Evolutionary conservation across 2,888 invertebrate species (phyloP), one percentile per base, ranked within the genome.

Genomic region (Brenthis daphne): DNA sequence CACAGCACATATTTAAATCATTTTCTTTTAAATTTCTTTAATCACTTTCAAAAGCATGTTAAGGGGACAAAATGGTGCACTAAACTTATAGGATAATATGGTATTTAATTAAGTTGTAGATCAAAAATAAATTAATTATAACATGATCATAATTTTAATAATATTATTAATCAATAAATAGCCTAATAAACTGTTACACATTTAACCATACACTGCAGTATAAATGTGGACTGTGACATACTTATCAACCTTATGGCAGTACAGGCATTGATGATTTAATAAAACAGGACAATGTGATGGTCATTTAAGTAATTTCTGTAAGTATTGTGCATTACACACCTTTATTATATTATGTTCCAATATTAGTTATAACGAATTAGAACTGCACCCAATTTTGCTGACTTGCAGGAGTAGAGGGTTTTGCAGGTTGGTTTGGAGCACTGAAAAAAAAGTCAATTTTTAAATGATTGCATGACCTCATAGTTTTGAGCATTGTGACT

Each of bases 351-450:
- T 68, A 70, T 54, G 6, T 60, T 61, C 54, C 29, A 65, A 33
- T 33, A 56, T 63, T 53, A 63, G 2, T 3, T 1, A 51, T 6
- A n/a, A 1, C 37, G 57, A 61, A 80, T 89, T 82, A 92, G 80
- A 92, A 92, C 79, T 92, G 92, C 70, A 92, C 92, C 92, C 92
- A 92, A 75, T 92, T 89, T 75, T 91, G 91, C 75, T 92, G 92
- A 69, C 83, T 92, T 20, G 86, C 90, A 67, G 91, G 90, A 53
- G 92, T 86, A 58, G 84, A 81, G 47, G 90, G 83, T 63, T 87
- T 85, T 53, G 68, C 64, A 64, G 56, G 70, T 80, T 90, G 88
- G 77, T 80, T 85, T 63, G 85, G 77, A 72, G 80, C 82, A 74
- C 92, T 91, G 86, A 60, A 82, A 75, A 54, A 20, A 56, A 70